These are phyloP conservation scores for Blastobasis lacticolella DNA, from an alignment of 2,888 invertebrate genomes.

Conservation along the genomic window DNA sequence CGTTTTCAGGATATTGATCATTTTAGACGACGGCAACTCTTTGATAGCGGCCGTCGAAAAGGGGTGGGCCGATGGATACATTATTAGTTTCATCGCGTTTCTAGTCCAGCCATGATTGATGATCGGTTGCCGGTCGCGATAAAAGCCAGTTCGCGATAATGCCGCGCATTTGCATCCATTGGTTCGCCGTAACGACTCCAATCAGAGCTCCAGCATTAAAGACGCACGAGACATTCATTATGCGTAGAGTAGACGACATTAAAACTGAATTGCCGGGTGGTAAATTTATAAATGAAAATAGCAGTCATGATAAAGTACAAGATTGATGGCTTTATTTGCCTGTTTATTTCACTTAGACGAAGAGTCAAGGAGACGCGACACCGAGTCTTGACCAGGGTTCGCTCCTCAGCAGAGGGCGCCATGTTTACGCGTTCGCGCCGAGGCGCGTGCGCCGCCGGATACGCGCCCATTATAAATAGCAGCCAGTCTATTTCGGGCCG, in stretches of 20 bases:
- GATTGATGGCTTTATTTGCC: too few species aligned
- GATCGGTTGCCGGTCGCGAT: conserved; percentile 43
- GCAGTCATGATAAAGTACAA: too few species aligned
- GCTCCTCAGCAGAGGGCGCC: conserved; percentile 24
- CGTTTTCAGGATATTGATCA: conserved; percentile 13
- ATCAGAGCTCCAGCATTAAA: too few species aligned
- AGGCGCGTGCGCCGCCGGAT: conserved; percentile 65
- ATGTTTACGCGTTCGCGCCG: conserved; percentile 32
- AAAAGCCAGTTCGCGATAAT: conserved; percentile 33
- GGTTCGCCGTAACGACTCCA: too few species aligned
- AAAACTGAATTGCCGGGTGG: too few species aligned
- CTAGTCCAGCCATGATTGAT: conserved; percentile 52
- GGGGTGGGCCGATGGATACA: conserved; percentile 24
- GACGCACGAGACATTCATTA: too few species aligned
- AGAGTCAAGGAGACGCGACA: too few species aligned
- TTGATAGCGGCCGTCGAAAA: conserved; percentile 19
- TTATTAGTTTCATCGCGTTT: conserved; percentile 33
- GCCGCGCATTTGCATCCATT: neutral
- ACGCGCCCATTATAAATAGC: conserved; percentile 64
- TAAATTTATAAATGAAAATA: too few species aligned
- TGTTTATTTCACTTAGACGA: too few species aligned
- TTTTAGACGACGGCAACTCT: conserved; percentile 13
- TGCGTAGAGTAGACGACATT: too few species aligned
- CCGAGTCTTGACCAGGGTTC: too few species aligned
- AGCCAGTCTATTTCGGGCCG: conserved; percentile 58